Evolutionary conservation across 2,113 vertebrate genomes (phyloP).

Genomic region (human): GRCh38 chr15:58598001-58598500

Average conservation of each 20-base stretch:
- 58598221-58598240: neutral
- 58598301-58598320: neutral
- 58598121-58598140: neutral
- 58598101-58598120: neutral
- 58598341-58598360: neutral
- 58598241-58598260: constrained; percentile 25
- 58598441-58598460: neutral
- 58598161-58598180: neutral
- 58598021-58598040: neutral
- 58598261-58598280: constrained; percentile 40
- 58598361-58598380: neutral
- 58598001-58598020: neutral
- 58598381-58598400: neutral
- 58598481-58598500: neutral
- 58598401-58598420: neutral
- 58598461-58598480: neutral
- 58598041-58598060: neutral
- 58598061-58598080: neutral
- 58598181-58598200: neutral
- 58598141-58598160: neutral
- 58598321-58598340: neutral
- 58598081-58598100: constrained; percentile 4
- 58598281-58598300: neutral
- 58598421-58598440: neutral
- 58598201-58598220: neutral